These are phyloP conservation scores for Oxytorus armatus DNA, from an alignment of 2,888 invertebrate genomes.

Conservation along the genomic window DNA sequence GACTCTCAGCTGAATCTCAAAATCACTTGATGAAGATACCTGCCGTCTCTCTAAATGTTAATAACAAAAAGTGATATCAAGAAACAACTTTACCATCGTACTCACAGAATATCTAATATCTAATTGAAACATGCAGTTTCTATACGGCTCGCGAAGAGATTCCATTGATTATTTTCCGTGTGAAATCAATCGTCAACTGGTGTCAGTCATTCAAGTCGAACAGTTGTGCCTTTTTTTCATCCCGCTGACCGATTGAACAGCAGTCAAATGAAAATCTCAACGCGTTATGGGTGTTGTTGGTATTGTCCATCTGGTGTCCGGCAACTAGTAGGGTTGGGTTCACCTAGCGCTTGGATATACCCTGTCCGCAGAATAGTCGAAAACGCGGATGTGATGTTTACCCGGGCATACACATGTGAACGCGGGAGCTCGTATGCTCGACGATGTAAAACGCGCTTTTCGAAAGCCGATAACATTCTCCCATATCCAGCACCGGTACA, in stretches of 20 bases:
- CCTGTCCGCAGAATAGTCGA: constrained; percentile 35
- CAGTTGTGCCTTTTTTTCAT: constrained; percentile 2
- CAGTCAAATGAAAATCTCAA: constrained; percentile 36
- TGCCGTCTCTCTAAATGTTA: too few relatives aligned
- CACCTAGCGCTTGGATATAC: constrained; percentile 21
- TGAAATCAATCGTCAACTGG: too few relatives aligned
- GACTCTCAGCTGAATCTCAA: too few relatives aligned
- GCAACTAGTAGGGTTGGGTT: constrained; percentile 34
- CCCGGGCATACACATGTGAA: constrained; percentile 5
- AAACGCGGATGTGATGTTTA: constrained; percentile 42
- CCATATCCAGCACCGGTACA: constrained; percentile 1
- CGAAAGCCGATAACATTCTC: constrained; percentile 47
- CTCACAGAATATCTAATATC: too few relatives aligned
- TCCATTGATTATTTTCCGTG: too few relatives aligned
- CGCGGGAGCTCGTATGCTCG: not conserved
- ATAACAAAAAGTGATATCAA: too few relatives aligned
- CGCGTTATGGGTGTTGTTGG: constrained; percentile 44
- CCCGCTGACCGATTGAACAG: constrained; percentile 12
- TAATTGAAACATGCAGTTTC: too few relatives aligned
- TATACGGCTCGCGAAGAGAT: too few relatives aligned
- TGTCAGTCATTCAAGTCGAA: not conserved
- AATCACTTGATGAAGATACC: too few relatives aligned
- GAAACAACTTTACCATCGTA: too few relatives aligned
- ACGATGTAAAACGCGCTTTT: constrained; percentile 55
- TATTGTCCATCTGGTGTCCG: constrained; percentile 40